Conservation (phyloP, 2,888 invertebrate species). For the Diaphora mendica region DNA sequence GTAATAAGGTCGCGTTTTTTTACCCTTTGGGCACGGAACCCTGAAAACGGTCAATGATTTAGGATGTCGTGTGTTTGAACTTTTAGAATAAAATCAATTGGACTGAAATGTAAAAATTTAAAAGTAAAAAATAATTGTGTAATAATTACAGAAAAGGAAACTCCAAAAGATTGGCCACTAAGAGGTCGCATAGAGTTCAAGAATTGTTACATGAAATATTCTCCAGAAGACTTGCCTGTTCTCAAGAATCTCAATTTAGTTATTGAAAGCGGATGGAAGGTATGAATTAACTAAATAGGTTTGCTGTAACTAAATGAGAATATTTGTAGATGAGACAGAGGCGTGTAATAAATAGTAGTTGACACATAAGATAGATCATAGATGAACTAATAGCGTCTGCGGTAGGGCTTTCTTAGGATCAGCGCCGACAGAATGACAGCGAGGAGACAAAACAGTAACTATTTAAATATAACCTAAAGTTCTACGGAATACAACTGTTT, state of each 20-base stretch:
- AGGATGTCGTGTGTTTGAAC: no score
- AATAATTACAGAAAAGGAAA: conserved; percentile 71
- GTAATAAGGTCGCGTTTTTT: no score
- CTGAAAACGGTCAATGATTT: background rate
- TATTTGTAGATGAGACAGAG: background rate
- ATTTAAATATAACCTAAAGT: no score
- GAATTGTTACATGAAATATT: conserved; percentile 89
- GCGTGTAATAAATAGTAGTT: background rate
- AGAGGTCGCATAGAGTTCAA: conserved; percentile 88
- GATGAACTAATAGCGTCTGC: no score
- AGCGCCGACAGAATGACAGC: no score
- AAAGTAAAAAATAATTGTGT: no score
- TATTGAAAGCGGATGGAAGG: conserved; percentile 90
- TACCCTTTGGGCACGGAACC: no score
- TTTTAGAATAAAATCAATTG: background rate
- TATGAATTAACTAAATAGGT: conserved; percentile 55
- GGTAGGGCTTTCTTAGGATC: no score
- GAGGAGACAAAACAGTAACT: no score
- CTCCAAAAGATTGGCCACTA: conserved; percentile 89
- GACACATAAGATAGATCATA: background rate
- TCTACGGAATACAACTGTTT: no score
- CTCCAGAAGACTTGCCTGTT: conserved; percentile 88
- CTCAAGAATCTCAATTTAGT: conserved; percentile 90
- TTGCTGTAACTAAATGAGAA: background rate
- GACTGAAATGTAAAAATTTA: background rate